Base-by-base conservation (phyloP, 2,113 vertebrate genomes). In the Gadus chalcogrammus region DNA sequence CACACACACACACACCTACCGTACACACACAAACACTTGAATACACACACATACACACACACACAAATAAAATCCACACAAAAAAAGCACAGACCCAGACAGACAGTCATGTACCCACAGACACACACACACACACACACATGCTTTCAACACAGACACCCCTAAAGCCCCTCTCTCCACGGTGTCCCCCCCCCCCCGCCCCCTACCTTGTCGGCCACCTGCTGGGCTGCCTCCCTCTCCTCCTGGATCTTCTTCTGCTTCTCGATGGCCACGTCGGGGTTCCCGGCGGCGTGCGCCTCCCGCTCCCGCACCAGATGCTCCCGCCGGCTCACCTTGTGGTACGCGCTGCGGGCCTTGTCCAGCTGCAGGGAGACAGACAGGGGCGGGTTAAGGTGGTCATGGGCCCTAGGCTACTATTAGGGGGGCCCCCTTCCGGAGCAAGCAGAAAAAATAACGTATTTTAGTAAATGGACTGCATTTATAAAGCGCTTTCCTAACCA, bases 231-330 rank as follows among this genome's bases (percentile, higher is more conserved):
- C 62, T 92, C 85, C 17, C 84, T 76, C 61, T 92, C 90, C 69
- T 92, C 89, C 64, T 91, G 84, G 65, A 92, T 89, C 75, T 91
- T 90, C 77, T 88, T 89, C 74, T 91, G 90, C 59, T 90, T 92
- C 69, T 91, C 88, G 3, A 90, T 90, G 64, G 88, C 71, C 1
- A 92, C 69, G 42, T 92, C 88, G 0, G 92, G 91, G 79, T 91
- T 92, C 68, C 92, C 92, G 85, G 88, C 89, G 78, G 91, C 82
- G 52, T 89, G 75, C 1, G 61, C 53, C 59, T 92, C 90, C 13
- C 84, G 73, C 28, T 92, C 86, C 11, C 78, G 69, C 55, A 89
- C 89, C 1, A 75, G 56, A 13, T 93, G 88, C 87, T 75, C 87
- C 63, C 84, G 92, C 6, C 88, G 90, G 60, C 88, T 85, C 55